phyloP scores from a whole-genome alignment of 1,140 invertebrate species.

The Dufourea novaeangliae region DNA sequence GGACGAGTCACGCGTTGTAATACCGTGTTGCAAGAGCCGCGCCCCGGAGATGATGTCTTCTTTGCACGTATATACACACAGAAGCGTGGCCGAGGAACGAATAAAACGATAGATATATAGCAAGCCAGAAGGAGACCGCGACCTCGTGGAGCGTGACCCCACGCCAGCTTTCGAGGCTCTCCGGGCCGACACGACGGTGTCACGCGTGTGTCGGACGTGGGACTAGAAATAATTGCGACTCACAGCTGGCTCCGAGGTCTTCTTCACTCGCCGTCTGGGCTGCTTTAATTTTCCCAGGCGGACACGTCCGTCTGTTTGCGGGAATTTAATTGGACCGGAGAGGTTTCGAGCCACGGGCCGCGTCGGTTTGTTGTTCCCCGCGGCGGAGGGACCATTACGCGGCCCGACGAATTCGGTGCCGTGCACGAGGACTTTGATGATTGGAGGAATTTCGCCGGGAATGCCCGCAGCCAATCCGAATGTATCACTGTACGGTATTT shows the following conservation, averaged over 20 bases:
- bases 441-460: not conserved
- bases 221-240: slow-evolving; percentile 47
- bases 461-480: not conserved
- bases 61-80: slow-evolving; percentile 6
- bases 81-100: not conserved
- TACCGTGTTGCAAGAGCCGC: not conserved
- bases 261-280: not conserved
- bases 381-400: not conserved
- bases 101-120: slow-evolving; percentile 22
- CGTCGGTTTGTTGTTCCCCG: not conserved
- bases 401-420: not conserved
- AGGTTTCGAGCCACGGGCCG: not conserved
- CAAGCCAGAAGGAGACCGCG: not conserved
- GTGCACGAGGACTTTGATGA: not conserved
- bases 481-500: not conserved
- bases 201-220: slow-evolving; percentile 33
- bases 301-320: not conserved
- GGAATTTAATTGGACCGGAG: slow-evolving; percentile 35
- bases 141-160: slow-evolving; percentile 27
- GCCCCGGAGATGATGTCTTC: not conserved
- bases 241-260: slow-evolving; percentile 35
- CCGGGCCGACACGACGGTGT: slow-evolving; percentile 4
- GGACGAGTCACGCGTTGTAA: not conserved
- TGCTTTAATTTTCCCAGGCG: slow-evolving; percentile 13
- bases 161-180: not conserved